Evolutionary conservation across 1,140 invertebrate genomes (phyloP), one percentile per base, ranked within the genome.

Genomic region (Brachionus calyciflorus): DNA sequence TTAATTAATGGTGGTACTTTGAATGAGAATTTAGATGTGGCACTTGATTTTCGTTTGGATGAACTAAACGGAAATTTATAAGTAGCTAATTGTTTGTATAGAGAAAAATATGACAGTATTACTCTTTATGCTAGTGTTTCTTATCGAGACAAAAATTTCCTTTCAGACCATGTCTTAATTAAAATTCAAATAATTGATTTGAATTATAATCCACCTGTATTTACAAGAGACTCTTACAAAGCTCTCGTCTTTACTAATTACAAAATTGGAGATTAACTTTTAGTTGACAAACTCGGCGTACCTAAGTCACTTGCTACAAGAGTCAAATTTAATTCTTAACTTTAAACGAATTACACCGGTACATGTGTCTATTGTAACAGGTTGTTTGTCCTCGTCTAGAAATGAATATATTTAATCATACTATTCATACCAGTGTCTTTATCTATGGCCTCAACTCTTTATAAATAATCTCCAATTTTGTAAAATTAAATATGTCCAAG

Each of bases 31-130:
- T n/a, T n/a, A n/a, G 46, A 40, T 51, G 4, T 28, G 53, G 21
- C 17, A 5, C 3, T 2, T 24, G 3, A 28, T 28, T 73, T 73
- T 73, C 44, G 46, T 26, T 37, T 73, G 14, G 69, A 73, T 55
- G 33, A 73, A 1, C 30, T 37, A 49, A 73, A 14, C 51, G 69
- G 69, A 7, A 73, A 51, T 55, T 73, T 73, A 30, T 73, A 73
- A 40, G 44, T 73, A 6, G n/a, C 44, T 9, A 73, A 21, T n/a
- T 33, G 30, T 40, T 40, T 73, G n/a, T 44, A 73, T 30, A n/a
- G 46, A 19, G 69, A 73, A 41, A 73, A 28, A 9, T 49, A 51
- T 49, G 48, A 51, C 3, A 21, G 30, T 14, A 30, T 73, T 37
- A 73, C 69, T 21, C 28, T 73, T 17, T 73, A 73, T 26, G 46